These are phyloP conservation scores for Oopsacas minuta DNA, from an alignment of 37 sponge, comb jelly and placozoan species.

Conservation along the genomic window DNA sequence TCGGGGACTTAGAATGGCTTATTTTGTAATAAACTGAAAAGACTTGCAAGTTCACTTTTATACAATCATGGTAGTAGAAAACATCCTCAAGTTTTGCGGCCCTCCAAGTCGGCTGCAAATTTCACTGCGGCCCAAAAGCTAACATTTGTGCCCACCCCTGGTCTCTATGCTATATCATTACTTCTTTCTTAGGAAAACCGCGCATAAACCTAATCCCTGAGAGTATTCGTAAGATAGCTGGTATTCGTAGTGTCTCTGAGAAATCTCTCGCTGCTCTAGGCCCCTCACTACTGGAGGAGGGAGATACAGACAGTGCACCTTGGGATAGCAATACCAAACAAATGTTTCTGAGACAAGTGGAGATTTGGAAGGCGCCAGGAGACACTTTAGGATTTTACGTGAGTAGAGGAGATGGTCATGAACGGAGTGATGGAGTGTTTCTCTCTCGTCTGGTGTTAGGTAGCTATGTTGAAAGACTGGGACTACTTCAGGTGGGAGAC, in stretches of 20 bases:
- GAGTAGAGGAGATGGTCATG: conserved; percentile 38
- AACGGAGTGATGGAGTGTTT: conserved; percentile 32
- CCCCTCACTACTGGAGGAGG: neutral
- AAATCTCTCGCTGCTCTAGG: neutral
- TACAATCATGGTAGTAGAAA: too few species aligned
- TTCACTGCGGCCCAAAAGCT: too few species aligned
- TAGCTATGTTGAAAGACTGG: conserved; percentile 29
- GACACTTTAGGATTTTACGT: conserved; percentile 41
- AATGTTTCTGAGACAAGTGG: conserved; percentile 19
- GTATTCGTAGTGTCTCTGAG: neutral
- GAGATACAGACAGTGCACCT: neutral
- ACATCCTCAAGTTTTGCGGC: too few species aligned
- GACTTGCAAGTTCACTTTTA: too few species aligned
- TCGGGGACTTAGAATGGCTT: too few species aligned
- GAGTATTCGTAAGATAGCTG: neutral
- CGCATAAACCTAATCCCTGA: neutral
- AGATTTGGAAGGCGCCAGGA: conserved; percentile 30
- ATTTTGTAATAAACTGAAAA: too few species aligned
- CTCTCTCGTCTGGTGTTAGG: conserved; percentile 34
- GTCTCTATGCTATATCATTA: too few species aligned
- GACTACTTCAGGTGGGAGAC: conserved; percentile 32
- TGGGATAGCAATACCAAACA: conserved; percentile 1
- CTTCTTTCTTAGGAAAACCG: neutral
- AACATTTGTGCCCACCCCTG: too few species aligned
- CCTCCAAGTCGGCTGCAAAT: too few species aligned